A percentile compares a stretch with the other conserved stretches of the same genome.
phyloP scores from a whole-genome alignment of 53 echinoderm and acorn worm genomes.

The Astropecten irregularis region DNA sequence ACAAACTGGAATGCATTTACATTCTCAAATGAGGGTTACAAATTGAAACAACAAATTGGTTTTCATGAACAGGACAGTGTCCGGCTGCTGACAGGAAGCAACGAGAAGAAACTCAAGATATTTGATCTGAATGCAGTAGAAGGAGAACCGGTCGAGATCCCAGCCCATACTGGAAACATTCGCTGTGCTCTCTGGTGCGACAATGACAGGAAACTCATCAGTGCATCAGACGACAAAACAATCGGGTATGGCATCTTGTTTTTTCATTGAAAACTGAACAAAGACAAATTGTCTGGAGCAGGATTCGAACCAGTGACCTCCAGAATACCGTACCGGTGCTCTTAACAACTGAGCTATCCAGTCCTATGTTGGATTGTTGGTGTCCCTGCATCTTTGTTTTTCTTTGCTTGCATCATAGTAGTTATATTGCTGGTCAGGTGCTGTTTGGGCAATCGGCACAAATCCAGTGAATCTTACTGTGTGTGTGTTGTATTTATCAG shows the following conservation, averaged over 20 bases:
- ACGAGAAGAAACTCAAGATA: conserved; percentile 88
- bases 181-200: conserved; percentile 72
- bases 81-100: conserved; percentile 89
- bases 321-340: too few relatives aligned
- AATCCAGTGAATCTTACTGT: too few relatives aligned
- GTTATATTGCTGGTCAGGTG: too few relatives aligned
- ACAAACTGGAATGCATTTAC: too few relatives aligned
- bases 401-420: too few relatives aligned
- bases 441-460: too few relatives aligned
- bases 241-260: conserved; percentile 66
- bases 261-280: too few relatives aligned
- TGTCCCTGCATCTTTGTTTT: neutral
- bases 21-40: neutral
- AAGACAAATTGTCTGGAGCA: too few relatives aligned
- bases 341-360: too few relatives aligned
- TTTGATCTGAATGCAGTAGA: conserved; percentile 84
- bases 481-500: too few relatives aligned
- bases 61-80: conserved; percentile 82
- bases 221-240: conserved; percentile 90
- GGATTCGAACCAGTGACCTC: too few relatives aligned
- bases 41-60: too few relatives aligned
- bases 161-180: conserved; percentile 73
- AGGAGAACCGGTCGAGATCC: conserved; percentile 65
- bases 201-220: conserved; percentile 72
- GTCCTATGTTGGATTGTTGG: neutral